A percentile compares a stretch with the other conserved stretches of the same genome.
Conservation (phyloP, 2,888 invertebrate species). For the Spodoptera picta region DNA sequence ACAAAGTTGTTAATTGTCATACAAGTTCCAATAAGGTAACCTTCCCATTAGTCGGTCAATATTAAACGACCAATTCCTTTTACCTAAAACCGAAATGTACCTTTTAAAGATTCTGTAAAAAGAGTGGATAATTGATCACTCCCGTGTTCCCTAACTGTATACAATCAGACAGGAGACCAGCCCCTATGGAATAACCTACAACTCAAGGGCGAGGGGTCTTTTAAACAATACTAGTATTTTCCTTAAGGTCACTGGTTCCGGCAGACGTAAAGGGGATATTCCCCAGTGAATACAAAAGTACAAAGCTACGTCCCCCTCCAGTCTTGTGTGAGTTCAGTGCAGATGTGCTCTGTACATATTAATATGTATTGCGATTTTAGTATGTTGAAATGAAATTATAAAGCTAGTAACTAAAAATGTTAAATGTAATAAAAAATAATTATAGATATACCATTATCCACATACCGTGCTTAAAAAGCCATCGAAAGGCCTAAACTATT, state of each 20-base stretch:
- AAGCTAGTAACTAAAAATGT: no score
- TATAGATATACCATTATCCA: no score
- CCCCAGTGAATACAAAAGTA: constrained; percentile 32
- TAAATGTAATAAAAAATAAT: no score
- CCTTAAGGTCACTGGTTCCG: constrained; percentile 53
- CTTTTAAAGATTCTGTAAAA: not conserved
- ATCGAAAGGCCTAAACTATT: no score
- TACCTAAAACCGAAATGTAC: not conserved
- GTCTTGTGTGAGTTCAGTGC: constrained; percentile 6
- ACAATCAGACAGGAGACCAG: constrained; percentile 4
- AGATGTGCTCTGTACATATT: not conserved
- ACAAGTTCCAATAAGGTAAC: no score
- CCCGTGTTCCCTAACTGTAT: not conserved
- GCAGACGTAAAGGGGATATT: constrained; percentile 53
- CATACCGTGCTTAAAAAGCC: no score
- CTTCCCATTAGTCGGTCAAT: no score
- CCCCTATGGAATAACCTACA: constrained; percentile 40
- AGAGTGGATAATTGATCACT: constrained; percentile 1
- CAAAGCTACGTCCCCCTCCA: constrained; percentile 28
- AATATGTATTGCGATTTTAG: not conserved
- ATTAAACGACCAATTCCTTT: not conserved
- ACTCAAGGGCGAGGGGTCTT: constrained; percentile 36
- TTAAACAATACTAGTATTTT: constrained; percentile 52
- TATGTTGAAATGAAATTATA: no score
- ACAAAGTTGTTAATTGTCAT: no score